Conservation (phyloP, 2,113 vertebrate species). For the Anseranas semipalmata region DNA sequence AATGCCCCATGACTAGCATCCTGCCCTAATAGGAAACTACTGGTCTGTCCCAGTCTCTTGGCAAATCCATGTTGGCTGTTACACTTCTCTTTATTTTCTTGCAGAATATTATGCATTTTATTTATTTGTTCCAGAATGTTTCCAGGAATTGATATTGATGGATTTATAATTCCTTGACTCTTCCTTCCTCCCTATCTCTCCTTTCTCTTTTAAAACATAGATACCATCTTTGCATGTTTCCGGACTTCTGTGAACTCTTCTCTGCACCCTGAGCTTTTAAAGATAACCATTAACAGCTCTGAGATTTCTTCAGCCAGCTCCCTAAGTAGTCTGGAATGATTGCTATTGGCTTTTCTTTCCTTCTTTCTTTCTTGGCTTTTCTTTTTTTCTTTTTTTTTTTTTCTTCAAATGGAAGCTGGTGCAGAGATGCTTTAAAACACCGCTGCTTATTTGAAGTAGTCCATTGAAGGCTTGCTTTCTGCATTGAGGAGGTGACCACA, state of each 20-base stretch:
- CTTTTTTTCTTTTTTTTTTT: background rate
- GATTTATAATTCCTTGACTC: background rate
- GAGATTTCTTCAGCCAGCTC: background rate
- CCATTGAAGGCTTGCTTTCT: background rate
- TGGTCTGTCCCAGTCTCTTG: background rate
- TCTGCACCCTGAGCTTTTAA: constrained; percentile 24
- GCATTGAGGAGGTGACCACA: background rate
- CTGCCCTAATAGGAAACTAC: background rate
- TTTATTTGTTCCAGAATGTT: background rate
- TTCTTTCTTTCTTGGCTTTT: background rate
- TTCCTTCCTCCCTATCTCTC: background rate
- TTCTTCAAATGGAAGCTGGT: background rate
- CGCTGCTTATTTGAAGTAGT: background rate
- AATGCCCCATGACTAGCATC: background rate
- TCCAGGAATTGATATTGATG: constrained; percentile 26
- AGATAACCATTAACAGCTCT: constrained; percentile 14
- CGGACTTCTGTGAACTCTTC: background rate
- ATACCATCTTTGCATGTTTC: background rate
- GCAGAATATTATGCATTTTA: background rate
- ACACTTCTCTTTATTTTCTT: background rate
- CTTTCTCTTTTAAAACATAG: background rate
- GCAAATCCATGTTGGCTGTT: background rate
- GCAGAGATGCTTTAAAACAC: background rate
- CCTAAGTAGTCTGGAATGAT: background rate
- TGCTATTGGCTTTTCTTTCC: background rate